Evolutionary conservation across 2,113 vertebrate genomes (phyloP).

Genomic region (Otis tarda): DNA sequence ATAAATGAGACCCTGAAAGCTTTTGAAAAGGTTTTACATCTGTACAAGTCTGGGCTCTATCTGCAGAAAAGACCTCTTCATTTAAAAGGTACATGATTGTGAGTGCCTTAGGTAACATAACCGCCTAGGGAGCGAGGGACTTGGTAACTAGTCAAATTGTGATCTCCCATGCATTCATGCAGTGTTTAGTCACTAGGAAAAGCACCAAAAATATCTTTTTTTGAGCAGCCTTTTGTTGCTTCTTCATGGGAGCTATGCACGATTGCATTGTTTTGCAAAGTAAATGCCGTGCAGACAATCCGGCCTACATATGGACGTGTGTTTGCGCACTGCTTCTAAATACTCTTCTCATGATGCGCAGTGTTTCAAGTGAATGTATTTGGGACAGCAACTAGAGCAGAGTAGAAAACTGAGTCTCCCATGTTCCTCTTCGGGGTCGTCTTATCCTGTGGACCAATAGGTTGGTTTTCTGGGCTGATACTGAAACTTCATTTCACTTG

Average conservation of each 20-base stretch:
- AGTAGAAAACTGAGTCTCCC: background rate
- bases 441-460: background rate
- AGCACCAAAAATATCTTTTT: background rate
- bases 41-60: slow-evolving; percentile 88
- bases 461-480: background rate
- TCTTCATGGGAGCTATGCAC: background rate
- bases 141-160: background rate
- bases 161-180: background rate
- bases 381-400: background rate
- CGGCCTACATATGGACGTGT: background rate
- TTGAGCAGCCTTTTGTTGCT: background rate
- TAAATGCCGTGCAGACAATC: background rate
- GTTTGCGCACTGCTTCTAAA: background rate
- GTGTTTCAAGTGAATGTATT: background rate
- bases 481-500: background rate
- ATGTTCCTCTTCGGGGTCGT: background rate
- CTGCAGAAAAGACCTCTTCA: slow-evolving; percentile 77
- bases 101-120: background rate
- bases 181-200: background rate
- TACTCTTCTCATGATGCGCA: background rate
- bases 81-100: slow-evolving; percentile 76
- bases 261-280: background rate
- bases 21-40: slow-evolving; percentile 86
- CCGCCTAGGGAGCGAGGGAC: fast-evolving
- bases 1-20: slow-evolving; percentile 83